These are phyloP conservation scores for Ormyrus thymus DNA, from an alignment of 2,888 invertebrate genomes.

Conservation along the genomic window DNA sequence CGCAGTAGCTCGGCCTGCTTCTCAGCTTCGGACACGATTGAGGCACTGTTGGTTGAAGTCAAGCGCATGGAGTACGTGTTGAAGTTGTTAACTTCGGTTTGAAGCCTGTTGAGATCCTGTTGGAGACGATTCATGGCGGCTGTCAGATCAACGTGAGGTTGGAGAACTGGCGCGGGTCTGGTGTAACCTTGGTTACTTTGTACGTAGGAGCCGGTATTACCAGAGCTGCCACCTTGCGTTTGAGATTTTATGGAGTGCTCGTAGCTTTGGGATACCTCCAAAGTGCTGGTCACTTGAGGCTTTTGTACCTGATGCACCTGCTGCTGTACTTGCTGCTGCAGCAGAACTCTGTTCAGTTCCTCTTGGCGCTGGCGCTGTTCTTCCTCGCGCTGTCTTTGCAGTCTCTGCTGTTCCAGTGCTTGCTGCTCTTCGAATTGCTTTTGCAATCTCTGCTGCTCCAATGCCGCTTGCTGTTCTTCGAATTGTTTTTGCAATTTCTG, in stretches of 20 bases:
- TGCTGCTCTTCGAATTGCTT: background rate
- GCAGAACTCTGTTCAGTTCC: background rate
- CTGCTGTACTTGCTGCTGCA: background rate
- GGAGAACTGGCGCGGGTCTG: background rate
- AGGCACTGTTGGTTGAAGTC: constrained; percentile 36
- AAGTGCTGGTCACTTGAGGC: background rate
- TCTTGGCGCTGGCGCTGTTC: background rate
- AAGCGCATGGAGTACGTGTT: constrained; percentile 48
- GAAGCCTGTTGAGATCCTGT: constrained; percentile 52
- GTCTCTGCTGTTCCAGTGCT: background rate
- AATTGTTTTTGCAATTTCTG: background rate
- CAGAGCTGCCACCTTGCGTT: too few species aligned
- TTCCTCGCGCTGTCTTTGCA: background rate
- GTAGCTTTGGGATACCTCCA: too few species aligned
- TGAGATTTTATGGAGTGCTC: too few species aligned
- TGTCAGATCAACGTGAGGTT: constrained; percentile 46
- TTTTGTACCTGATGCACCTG: constrained; percentile 3
- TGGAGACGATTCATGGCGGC: constrained; percentile 46
- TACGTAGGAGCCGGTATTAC: background rate
- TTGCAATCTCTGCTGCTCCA: background rate
- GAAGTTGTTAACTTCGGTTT: constrained; percentile 57
- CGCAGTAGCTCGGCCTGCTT: constrained; percentile 24
- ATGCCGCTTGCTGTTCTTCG: background rate
- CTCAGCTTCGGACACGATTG: constrained; percentile 25
- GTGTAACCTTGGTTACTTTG: background rate